Evolutionary conservation across 2,113 vertebrate species (phyloP).

Genomic region (Plestiodon gilberti): DNA sequence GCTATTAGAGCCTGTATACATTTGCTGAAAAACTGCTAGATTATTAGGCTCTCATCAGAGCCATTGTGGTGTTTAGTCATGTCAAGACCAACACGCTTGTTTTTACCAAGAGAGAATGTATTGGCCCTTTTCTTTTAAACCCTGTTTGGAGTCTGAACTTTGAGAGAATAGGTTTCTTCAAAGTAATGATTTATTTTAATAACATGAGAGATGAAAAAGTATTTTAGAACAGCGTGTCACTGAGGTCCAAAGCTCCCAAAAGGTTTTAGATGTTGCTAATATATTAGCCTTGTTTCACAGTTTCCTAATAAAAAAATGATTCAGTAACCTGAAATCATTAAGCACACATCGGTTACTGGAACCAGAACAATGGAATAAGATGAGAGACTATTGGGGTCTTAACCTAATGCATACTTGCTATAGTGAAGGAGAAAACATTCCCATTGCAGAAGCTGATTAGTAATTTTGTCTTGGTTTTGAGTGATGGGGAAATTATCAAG

Average conservation of each 20-base stretch:
- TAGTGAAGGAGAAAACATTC: background rate
- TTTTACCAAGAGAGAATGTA: background rate
- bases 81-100: background rate
- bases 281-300: background rate
- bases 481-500: background rate
- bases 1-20: background rate
- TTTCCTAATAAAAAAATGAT: background rate
- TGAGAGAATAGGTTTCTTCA: constrained; percentile 1
- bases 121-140: constrained; percentile 25
- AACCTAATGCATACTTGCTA: background rate
- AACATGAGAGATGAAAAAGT: constrained; percentile 1
- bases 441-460: background rate
- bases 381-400: constrained; percentile 4
- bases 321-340: background rate
- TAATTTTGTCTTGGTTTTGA: background rate
- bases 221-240: background rate
- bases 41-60: constrained; percentile 33
- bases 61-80: background rate
- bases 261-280: constrained; percentile 2
- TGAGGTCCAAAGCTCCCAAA: background rate
- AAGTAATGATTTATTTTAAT: constrained; percentile 12
- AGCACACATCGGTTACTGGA: background rate
- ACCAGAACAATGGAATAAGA: background rate
- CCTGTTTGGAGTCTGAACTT: background rate
- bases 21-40: constrained; percentile 27